A percentile compares a stretch with the other conserved stretches of the same genome.
Evolutionary conservation across 2,113 vertebrate genomes (phyloP).

Genomic region (Athene cunicularia): DNA sequence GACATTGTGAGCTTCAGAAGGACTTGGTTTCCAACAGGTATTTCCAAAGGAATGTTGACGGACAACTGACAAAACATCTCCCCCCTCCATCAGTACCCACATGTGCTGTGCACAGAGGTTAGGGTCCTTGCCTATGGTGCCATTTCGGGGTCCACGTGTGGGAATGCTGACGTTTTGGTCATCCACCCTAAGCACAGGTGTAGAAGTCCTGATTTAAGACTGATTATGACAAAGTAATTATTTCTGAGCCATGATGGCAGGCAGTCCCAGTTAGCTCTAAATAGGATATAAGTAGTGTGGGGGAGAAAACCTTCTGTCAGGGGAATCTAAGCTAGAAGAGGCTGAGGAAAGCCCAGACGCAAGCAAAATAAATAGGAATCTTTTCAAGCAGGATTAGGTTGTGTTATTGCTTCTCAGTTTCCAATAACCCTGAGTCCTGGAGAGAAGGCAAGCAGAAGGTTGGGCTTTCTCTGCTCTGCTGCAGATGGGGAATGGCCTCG

Average conservation of each 20-base stretch:
- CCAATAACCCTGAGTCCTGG: neutral
- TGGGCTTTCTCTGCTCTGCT: neutral
- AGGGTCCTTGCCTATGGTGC: neutral
- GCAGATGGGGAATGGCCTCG: neutral
- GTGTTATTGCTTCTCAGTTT: neutral
- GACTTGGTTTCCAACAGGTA: neutral
- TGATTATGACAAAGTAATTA: slow-evolving; percentile 41
- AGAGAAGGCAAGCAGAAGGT: neutral
- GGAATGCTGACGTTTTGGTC: neutral
- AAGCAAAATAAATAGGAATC: neutral
- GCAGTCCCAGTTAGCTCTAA: slow-evolving; percentile 17
- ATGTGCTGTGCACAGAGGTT: neutral
- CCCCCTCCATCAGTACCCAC: neutral
- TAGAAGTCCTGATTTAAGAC: slow-evolving; percentile 19
- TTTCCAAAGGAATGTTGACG: neutral
- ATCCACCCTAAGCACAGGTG: neutral
- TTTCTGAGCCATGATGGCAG: slow-evolving; percentile 10
- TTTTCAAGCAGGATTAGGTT: neutral
- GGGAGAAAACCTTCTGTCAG: neutral
- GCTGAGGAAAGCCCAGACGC: neutral
- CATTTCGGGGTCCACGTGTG: neutral
- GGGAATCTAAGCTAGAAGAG: neutral
- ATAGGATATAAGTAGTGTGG: neutral
- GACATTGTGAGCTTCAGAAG: neutral
- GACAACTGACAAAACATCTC: neutral